phyloP scores from a whole-genome alignment of 2,797 vertebrate species.

The Sandelia bainsii region DNA sequence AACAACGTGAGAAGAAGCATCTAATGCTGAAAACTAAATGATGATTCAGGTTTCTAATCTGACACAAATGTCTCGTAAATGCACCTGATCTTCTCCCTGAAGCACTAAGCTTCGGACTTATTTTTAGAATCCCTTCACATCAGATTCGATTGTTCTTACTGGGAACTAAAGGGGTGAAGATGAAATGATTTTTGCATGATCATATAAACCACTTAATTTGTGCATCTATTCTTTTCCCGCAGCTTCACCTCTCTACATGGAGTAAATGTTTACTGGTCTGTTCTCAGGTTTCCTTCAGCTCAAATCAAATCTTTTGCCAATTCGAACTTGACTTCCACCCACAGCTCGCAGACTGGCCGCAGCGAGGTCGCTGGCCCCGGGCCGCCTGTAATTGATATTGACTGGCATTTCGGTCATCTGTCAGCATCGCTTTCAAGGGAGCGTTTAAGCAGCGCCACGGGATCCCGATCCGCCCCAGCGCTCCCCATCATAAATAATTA shows the following conservation, averaged over 20 bases:
- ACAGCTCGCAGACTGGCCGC: neutral
- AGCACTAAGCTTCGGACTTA: too few relatives aligned
- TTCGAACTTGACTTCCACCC: neutral
- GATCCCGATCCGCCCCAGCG: conserved; percentile 82
- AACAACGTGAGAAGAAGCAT: too few relatives aligned
- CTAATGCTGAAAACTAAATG: too few relatives aligned
- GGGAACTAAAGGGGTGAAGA: too few relatives aligned
- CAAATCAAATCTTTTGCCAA: neutral
- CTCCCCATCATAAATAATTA: conserved; percentile 82
- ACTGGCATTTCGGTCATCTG: conserved; percentile 89
- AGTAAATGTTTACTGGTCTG: neutral
- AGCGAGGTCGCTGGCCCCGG: neutral
- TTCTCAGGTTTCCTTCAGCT: neutral
- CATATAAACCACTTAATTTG: too few relatives aligned
- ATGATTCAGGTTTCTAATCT: too few relatives aligned
- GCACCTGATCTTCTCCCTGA: too few relatives aligned
- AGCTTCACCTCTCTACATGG: neutral
- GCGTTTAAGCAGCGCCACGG: conserved; percentile 85
- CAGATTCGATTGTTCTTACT: too few relatives aligned
- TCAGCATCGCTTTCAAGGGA: conserved; percentile 88
- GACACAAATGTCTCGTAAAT: too few relatives aligned
- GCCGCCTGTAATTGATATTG: conserved; percentile 88
- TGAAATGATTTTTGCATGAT: too few relatives aligned
- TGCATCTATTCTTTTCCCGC: neutral
- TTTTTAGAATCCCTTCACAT: too few relatives aligned